A percentile compares a stretch with the other conserved stretches of the same genome.
These are phyloP conservation scores for Drosophila kurseongensis DNA, from an alignment of 1,140 invertebrate species.

Conservation along the genomic window DNA sequence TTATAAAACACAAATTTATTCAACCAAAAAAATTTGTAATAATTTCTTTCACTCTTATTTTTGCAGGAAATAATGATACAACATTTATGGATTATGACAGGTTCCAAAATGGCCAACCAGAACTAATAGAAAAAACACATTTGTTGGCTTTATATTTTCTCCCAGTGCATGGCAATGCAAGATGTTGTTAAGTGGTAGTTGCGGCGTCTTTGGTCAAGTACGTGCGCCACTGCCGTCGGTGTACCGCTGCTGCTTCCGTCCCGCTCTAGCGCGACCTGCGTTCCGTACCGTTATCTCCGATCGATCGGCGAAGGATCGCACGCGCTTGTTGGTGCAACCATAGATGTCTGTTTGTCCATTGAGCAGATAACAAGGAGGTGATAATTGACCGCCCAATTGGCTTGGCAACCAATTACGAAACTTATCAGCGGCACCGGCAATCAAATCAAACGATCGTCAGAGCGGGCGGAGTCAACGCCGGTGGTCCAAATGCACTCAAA, in stretches of 20 bases:
- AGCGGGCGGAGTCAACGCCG: slow-evolving; percentile 53
- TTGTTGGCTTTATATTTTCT: not conserved
- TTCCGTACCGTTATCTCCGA: slow-evolving; percentile 37
- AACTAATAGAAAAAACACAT: no score
- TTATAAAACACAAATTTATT: no score
- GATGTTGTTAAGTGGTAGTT: slow-evolving; percentile 40
- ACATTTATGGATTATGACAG: no score
- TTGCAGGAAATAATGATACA: no score
- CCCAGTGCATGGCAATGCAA: not conserved
- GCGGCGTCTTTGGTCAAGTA: slow-evolving; percentile 62
- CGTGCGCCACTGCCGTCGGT: slow-evolving; percentile 47
- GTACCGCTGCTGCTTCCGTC: slow-evolving; percentile 36
- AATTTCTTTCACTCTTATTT: no score
- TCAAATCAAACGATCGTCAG: slow-evolving; percentile 63
- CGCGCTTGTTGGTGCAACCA: slow-evolving; percentile 27
- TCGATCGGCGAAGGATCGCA: slow-evolving; percentile 54
- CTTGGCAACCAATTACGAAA: slow-evolving; percentile 77
- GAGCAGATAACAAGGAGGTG: slow-evolving; percentile 75
- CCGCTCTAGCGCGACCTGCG: slow-evolving; percentile 4
- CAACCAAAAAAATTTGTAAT: no score
- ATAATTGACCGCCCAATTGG: slow-evolving; percentile 82
- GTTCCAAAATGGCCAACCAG: no score
- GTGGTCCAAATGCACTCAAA: slow-evolving; percentile 43
- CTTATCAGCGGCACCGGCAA: slow-evolving; percentile 64
- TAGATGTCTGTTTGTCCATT: slow-evolving; percentile 15